These are phyloP conservation scores for Ptiloglossa arizonensis DNA, from an alignment of 1,140 invertebrate species.

Conservation along the genomic window DNA sequence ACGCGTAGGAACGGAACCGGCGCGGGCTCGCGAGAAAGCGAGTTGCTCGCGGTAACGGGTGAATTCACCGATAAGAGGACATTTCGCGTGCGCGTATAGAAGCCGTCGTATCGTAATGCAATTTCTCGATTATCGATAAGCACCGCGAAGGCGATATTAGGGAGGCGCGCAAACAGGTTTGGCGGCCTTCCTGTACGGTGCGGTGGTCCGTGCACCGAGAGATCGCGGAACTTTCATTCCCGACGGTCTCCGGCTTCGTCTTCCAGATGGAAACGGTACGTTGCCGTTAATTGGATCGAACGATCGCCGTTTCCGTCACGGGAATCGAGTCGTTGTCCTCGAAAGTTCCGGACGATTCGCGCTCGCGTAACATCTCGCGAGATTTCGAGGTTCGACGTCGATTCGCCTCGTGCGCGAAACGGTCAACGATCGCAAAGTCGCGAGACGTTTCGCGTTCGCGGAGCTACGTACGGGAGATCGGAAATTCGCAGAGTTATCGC, in stretches of 20 bases:
- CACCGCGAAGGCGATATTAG: background rate
- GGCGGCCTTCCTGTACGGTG: background rate
- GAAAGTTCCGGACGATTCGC: no score
- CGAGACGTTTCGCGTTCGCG: no score
- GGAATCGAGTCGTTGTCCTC: background rate
- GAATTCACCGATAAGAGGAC: background rate
- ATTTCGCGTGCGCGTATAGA: background rate
- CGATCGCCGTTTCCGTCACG: background rate
- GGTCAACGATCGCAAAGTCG: no score
- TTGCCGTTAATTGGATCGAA: constrained; percentile 13
- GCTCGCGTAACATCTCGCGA: no score
- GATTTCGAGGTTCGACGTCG: no score
- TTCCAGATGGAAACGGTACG: background rate
- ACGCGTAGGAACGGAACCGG: constrained; percentile 2
- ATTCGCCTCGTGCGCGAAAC: no score
- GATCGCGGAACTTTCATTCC: constrained; percentile 38
- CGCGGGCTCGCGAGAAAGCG: constrained; percentile 5
- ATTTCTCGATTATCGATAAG: constrained; percentile 40
- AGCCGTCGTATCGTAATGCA: constrained; percentile 16
- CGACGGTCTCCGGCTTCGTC: background rate
- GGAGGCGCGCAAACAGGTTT: constrained; percentile 8
- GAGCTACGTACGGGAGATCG: no score
- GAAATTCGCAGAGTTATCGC: no score
- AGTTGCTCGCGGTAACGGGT: constrained; percentile 1
- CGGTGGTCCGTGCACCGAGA: background rate